A percentile compares a stretch with the other conserved stretches of the same genome.
Evolutionary conservation across 2,797 vertebrate genomes (phyloP).

Genomic region (Lagorchestes hirsutus): DNA sequence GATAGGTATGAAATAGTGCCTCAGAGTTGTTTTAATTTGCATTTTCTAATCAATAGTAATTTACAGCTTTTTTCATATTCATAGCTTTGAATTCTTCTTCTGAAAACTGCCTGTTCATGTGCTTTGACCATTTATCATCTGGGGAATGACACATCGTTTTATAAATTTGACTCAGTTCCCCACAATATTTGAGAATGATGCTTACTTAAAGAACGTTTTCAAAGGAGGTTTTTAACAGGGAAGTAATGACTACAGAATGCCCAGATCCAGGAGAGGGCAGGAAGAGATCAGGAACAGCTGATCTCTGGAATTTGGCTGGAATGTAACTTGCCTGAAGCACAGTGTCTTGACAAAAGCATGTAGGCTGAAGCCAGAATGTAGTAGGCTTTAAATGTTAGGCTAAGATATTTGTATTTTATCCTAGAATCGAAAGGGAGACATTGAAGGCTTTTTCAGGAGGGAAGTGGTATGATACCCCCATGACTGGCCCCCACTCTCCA

Average conservation of each 20-base stretch:
- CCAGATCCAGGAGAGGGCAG: background rate
- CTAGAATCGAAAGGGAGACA: background rate
- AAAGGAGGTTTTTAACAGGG: background rate
- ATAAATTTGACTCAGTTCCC: background rate
- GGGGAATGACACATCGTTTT: background rate
- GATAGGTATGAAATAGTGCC: background rate
- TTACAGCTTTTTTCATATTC: background rate
- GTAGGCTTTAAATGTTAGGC: background rate
- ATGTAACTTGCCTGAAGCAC: background rate
- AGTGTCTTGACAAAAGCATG: background rate
- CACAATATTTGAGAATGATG: background rate
- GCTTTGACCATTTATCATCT: background rate
- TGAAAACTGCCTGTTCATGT: background rate
- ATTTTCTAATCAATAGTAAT: background rate
- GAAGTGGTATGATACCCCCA: background rate
- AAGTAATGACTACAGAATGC: background rate
- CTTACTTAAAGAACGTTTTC: background rate
- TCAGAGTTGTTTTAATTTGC: background rate
- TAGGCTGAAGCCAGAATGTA: background rate
- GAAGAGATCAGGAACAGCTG: background rate
- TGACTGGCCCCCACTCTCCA: background rate
- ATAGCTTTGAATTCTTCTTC: background rate
- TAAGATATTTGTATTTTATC: background rate
- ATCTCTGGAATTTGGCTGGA: background rate
- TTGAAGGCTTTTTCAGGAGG: background rate